Evolutionary conservation across 1,140 invertebrate genomes (phyloP), one percentile per base, ranked within the genome.

Genomic region (Galleria mellonella): DNA sequence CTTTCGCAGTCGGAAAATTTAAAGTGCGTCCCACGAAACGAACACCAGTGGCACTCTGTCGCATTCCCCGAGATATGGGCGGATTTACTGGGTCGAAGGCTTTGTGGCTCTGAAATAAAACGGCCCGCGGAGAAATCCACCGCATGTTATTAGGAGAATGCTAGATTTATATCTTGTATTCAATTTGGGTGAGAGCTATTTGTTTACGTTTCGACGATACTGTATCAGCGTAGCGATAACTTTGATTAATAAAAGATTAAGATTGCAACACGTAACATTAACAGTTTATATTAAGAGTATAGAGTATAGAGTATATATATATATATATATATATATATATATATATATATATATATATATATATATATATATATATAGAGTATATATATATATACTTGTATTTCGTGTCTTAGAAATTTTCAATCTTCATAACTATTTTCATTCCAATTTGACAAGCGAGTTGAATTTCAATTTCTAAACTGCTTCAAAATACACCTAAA

Each of bases 151-250:
- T 72, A 76, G 72, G 68, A 68, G 68, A 70, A 73, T 54, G 62
- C 58, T 75, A 68, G 70, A 81, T 77, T 77, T 81, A 78, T 77
- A 74, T 74, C 66, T 62, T 77, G 65, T 76, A 69, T 78, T 75
- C 74, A 78, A 75, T 75, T 75, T 78, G 62, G 58, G 66, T 65
- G 63, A 72, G 62, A 73, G 72, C 60, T 65, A 71, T 69, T 58
- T 57, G 52, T 60, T 61, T 59, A 45, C 60, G 61, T 54, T 51
- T 32, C 42, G 46, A 33, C 35, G 47, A 46, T 54, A 47, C 50
- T 35, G 33, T 13, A 23, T n/a, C 27, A 47, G 52, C 53, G 62
- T 59, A 53, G 55, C 35, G 35, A 37, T 37, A 35, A 15, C 35
- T 37, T 17, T 35, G 32, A 35, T 35, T 35, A 35, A 14, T 14